Base-by-base conservation (phyloP, 2,888 invertebrate genomes). In the Lycaena phlaeas region DNA sequence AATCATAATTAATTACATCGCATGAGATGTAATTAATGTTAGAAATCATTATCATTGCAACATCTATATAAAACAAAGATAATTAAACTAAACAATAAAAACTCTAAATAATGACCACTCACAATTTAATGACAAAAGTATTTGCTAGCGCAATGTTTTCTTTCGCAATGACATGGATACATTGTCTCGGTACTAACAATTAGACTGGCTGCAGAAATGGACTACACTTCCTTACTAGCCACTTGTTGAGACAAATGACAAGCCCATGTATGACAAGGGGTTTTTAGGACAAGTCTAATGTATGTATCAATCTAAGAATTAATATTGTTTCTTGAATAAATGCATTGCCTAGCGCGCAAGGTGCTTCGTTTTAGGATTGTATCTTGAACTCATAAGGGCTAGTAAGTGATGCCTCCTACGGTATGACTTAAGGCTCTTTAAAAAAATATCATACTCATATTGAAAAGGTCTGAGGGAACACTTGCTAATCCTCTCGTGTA, bases 161-260 rank as follows among this genome's bases (percentile, higher is more conserved):
- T 49, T 43, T 47, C 43, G 47, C 40, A 46, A 49, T 44, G 41
- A 41, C 40, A 27, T 27, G 43, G 39, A 39, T 43, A 43, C 43
- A 49, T 44, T 34, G 34, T 34, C 46, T 43, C 37, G 44, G 39
- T 45, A 27, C 43, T 11, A 41, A 46, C 49, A 49, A 49, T 49
- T 47, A 49, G 47, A 12, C n/a, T 34, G 22, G 22, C 22, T 22
- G 7, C 9, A 22, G 22, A 34, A 18, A 7, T 7, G n/a, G n/a
- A n/a, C 5, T 18, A 12, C 12, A 34, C 34, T 34, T 34, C 34
- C 34, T 34, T 34, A 22, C 7, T 11, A 22, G 18, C 30, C 5
- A 30, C 11, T 10, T 27, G 11, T 27, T n/a, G 30, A 30, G 14
- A 15, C 15, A 30, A 30, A 30, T 30, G 14, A 30, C 15, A n/a